Evolutionary conservation across 1,140 invertebrate genomes (phyloP).

Genomic region (Dufourea novaeangliae): DNA sequence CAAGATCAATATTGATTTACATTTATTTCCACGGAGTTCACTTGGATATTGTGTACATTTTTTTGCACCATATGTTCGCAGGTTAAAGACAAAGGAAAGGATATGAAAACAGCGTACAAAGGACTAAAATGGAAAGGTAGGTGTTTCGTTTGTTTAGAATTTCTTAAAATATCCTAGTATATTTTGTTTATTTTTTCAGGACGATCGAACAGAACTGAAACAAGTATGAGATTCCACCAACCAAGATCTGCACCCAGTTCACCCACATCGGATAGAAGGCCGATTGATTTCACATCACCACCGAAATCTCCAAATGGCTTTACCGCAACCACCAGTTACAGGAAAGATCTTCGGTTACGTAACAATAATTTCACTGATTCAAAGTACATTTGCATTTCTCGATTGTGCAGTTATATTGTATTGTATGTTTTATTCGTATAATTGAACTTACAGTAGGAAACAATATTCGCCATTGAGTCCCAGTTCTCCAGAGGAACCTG

Average conservation of each 20-base stretch:
- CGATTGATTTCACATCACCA: slow-evolving; percentile 77
- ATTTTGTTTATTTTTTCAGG: slow-evolving; percentile 59
- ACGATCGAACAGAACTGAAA: slow-evolving; percentile 77
- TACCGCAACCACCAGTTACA: slow-evolving; percentile 80
- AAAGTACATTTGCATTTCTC: slow-evolving; percentile 71
- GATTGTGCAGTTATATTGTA: slow-evolving; percentile 32
- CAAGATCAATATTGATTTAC: neutral
- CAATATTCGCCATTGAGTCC: slow-evolving; percentile 82
- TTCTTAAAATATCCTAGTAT: neutral
- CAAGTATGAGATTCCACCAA: slow-evolving; percentile 76
- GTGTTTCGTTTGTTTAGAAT: neutral
- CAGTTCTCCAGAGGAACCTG: slow-evolving; percentile 81
- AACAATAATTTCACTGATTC: slow-evolving; percentile 78
- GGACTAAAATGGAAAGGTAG: slow-evolving; percentile 86
- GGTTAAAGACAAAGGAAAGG: slow-evolving; percentile 90
- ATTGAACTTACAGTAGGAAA: slow-evolving; percentile 73
- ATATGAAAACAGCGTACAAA: slow-evolving; percentile 88
- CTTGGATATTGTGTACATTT: neutral
- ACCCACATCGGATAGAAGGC: slow-evolving; percentile 83
- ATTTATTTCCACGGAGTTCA: neutral
- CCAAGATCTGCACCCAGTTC: slow-evolving; percentile 86
- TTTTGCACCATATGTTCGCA: slow-evolving; percentile 66
- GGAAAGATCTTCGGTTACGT: slow-evolving; percentile 80
- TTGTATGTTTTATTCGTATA: neutral
- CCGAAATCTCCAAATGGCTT: slow-evolving; percentile 77